These are phyloP conservation scores for Lampropteryx suffumata DNA, from an alignment of 2,888 invertebrate species.

Conservation along the genomic window DNA sequence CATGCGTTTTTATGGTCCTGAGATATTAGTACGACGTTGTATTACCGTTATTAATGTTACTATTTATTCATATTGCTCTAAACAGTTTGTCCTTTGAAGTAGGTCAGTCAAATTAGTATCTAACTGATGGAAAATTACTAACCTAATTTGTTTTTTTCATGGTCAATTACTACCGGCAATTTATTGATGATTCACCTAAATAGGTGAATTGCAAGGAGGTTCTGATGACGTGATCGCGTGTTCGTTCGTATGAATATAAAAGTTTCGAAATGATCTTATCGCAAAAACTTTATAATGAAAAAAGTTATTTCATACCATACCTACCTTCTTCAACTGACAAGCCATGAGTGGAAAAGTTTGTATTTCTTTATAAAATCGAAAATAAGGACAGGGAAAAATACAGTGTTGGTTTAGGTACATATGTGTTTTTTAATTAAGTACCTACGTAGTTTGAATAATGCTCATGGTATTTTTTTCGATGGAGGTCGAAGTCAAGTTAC, in stretches of 20 bases:
- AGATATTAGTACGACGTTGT: no score
- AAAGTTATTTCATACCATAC: constrained; percentile 20
- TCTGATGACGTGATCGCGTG: constrained; percentile 35
- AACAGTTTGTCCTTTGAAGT: constrained; percentile 8
- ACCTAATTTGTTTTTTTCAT: constrained; percentile 4
- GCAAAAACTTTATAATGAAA: constrained; percentile 19
- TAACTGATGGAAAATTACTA: not conserved
- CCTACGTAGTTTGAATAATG: no score
- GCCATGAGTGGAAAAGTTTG: no score
- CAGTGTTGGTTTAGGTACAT: no score
- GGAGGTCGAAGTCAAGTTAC: no score
- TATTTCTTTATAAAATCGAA: no score
- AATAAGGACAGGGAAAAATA: no score
- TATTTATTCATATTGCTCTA: not conserved
- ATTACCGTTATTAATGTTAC: no score
- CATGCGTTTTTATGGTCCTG: no score
- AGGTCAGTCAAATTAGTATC: constrained; percentile 15
- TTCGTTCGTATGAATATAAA: constrained; percentile 7
- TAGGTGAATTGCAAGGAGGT: constrained; percentile 27
- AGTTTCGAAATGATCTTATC: constrained; percentile 21
- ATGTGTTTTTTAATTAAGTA: no score
- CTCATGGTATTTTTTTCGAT: no score
- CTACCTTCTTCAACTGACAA: no score
- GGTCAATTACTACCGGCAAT: constrained; percentile 1
- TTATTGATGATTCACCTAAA: constrained; percentile 21